Evolutionary conservation across 2,888 invertebrate genomes (phyloP).

Genomic region (Pterostichus niger): DNA sequence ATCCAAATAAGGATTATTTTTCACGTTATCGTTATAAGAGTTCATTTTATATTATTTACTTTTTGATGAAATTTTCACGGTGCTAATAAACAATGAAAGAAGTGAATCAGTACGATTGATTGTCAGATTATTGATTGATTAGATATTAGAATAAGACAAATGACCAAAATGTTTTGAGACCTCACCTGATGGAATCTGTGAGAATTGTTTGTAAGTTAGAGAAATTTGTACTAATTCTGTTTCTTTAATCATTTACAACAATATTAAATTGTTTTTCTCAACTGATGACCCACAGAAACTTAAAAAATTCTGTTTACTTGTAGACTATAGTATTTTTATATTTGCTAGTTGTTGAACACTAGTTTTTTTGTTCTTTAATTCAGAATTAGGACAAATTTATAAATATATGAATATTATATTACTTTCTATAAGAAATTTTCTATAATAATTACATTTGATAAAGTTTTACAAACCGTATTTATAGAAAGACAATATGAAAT

Average conservation of each 20-base stretch:
- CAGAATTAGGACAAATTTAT: slow-evolving; percentile 34
- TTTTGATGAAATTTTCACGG: slow-evolving; percentile 45
- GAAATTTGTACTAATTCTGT: slow-evolving; percentile 51
- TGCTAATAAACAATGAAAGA: slow-evolving; percentile 51
- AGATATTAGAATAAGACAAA: slow-evolving; percentile 54
- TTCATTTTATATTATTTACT: slow-evolving; percentile 11
- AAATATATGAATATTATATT: slow-evolving; percentile 14
- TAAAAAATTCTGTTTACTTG: too few relatives aligned
- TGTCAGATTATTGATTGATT: slow-evolving; percentile 27
- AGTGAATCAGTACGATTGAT: slow-evolving; percentile 54
- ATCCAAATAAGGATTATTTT: background rate
- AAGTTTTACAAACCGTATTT: slow-evolving; percentile 62
- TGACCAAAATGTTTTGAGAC: slow-evolving; percentile 58
- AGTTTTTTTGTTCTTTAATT: slow-evolving; percentile 4
- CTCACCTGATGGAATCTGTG: slow-evolving; percentile 61
- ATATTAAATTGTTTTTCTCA: too few relatives aligned
- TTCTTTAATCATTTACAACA: background rate
- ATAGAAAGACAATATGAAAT: slow-evolving; percentile 47
- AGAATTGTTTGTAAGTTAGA: slow-evolving; percentile 56
- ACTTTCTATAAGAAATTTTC: slow-evolving; percentile 51
- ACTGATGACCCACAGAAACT: too few relatives aligned
- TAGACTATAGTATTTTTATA: too few relatives aligned
- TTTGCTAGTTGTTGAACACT: background rate
- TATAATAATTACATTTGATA: slow-evolving; percentile 61
- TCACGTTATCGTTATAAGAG: background rate